These are phyloP conservation scores for Neoascia interrupta DNA, from an alignment of 2,888 invertebrate species.

Conservation along the genomic window DNA sequence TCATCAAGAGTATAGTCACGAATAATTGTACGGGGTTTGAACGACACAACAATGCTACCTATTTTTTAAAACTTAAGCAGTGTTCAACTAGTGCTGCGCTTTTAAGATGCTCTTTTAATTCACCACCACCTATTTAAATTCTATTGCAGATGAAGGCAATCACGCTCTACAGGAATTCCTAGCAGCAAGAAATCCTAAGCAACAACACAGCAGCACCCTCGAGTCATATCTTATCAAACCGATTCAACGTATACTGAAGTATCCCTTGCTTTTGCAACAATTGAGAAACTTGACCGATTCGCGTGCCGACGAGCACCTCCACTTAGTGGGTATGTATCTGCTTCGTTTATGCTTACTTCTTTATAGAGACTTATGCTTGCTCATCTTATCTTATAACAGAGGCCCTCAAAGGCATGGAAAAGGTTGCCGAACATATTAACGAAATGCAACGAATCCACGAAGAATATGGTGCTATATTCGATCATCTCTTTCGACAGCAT, in stretches of 20 bases:
- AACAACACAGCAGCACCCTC: constrained; percentile 97
- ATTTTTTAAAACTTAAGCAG: no score
- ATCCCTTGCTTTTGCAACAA: constrained; percentile 96
- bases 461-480: constrained; percentile 99
- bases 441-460: constrained; percentile 99
- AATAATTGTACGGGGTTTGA: no score
- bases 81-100: no score
- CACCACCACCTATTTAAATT: no score
- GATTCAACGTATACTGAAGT: constrained; percentile 98
- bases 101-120: no score
- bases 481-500: constrained; percentile 96
- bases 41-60: no score
- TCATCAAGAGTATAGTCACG: no score
- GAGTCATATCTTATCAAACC: constrained; percentile 99
- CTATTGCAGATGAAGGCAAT: constrained; percentile 94
- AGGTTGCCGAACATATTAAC: constrained; percentile 99
- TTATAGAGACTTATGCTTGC: no score
- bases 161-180: constrained; percentile 97
- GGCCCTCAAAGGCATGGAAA: constrained; percentile 98
- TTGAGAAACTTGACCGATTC: constrained; percentile 95
- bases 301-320: constrained; percentile 95
- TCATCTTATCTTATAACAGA: constrained; percentile 84
- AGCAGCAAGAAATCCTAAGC: constrained; percentile 95
- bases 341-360: no score
- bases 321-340: constrained; percentile 89